These are phyloP conservation scores for Hydropsyche tenuis DNA, from an alignment of 1,140 invertebrate genomes.

Conservation along the genomic window DNA sequence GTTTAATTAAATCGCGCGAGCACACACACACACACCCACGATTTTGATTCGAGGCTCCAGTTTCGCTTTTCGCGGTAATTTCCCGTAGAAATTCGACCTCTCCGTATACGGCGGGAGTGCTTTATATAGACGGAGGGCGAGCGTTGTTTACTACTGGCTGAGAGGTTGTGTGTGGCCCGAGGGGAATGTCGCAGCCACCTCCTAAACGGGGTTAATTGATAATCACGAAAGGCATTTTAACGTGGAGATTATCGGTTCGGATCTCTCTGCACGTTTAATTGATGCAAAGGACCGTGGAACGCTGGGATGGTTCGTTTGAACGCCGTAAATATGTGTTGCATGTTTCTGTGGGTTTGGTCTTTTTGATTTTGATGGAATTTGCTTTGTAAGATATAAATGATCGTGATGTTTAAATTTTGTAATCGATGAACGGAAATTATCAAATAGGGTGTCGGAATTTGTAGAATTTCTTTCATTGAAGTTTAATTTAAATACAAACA, in stretches of 20 bases:
- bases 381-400: no score
- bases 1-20: conserved; percentile 5
- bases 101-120: no score
- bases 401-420: no score
- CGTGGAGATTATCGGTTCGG: conserved; percentile 26
- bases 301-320: no score
- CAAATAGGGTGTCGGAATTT: no score
- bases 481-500: no score
- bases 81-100: background rate
- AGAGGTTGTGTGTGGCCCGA: conserved; percentile 22
- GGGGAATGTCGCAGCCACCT: conserved; percentile 25
- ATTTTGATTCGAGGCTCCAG: background rate
- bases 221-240: conserved; percentile 31
- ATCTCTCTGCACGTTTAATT: conserved; percentile 22
- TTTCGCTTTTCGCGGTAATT: background rate
- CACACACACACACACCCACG: background rate
- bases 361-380: no score
- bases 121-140: no score
- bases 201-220: conserved; percentile 34
- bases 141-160: conserved; percentile 14
- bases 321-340: no score
- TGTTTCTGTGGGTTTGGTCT: no score
- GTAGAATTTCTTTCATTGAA: no score
- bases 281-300: background rate
- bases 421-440: no score